Evolutionary conservation across 2,888 invertebrate species (phyloP), one percentile per base, ranked within the genome.

Genomic region (Sipunculus nudus): DNA sequence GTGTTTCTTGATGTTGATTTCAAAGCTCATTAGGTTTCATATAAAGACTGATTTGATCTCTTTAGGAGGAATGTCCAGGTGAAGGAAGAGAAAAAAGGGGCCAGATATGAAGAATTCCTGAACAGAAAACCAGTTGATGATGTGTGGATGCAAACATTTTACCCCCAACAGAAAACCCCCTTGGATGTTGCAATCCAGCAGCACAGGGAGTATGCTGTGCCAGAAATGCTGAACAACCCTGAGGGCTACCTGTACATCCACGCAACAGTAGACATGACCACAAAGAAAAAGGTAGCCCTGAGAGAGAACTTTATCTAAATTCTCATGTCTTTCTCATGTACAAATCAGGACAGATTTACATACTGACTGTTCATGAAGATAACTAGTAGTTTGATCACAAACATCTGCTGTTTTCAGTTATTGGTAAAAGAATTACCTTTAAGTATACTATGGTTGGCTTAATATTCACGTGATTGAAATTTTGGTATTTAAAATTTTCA

Each of bases 191-290:
- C 74, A 13, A 46, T 81, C 3, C 59, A 60, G 2, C 71, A 68
- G 65, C 80, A 80, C 62, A 64, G 73, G 28, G 78, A 78, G 52
- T 72, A 72, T 58, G 78, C 78, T 0, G 66, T 73, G 28, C 79
- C 80, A 3, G 71, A 66, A 16, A 79, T 82, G 77, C 53, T 75
- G 4, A 68, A 80, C 59, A 75, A 75, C 32, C 48, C 73, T 57
- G 64, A 77, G 4, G 74, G 74, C 3, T 53, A 67, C n/a, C 28
- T 81, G 3, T 75, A 71, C 61, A 65, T 73, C 6, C 71, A 78
- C 40, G 69, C 77, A 60, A 47, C 63, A 10, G 64, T 80, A 0
- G 69, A 78, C 54, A 66, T 77, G 61, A 65, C 66, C 19, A 78
- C 79, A 3, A 74, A 69, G 32, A 81, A 81, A 65, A 75, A 79